Conservation (phyloP, 2,888 invertebrate genomes). For the Drosophila diplacantha region DNA sequence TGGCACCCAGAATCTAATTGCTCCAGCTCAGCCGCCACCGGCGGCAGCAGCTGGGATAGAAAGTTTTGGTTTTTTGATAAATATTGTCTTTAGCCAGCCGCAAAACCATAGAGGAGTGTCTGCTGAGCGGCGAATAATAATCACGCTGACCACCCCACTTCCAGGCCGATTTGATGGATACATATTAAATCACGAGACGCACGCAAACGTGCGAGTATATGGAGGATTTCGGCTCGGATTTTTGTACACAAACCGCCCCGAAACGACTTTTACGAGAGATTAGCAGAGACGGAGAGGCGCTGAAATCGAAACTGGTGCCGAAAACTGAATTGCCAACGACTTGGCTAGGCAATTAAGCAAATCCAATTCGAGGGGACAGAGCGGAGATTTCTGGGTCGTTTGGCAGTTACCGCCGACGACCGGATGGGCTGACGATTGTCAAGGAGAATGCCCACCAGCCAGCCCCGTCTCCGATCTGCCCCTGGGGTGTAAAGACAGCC, state of each 20-base stretch:
- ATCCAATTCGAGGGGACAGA: conserved; percentile 35
- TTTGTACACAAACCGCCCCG: conserved; percentile 31
- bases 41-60: conserved; percentile 45
- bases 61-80: conserved; percentile 46
- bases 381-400: conserved; percentile 22
- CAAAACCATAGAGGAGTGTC: conserved; percentile 25
- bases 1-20: conserved; percentile 18
- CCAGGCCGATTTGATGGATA: conserved; percentile 41
- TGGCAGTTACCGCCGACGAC: conserved; percentile 13
- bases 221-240: conserved; percentile 8
- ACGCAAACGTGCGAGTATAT: conserved; percentile 52
- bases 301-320: conserved; percentile 20
- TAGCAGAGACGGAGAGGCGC: conserved; percentile 25
- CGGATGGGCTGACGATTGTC: conserved; percentile 45
- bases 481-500: conserved; percentile 25
- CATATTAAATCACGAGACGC: conserved; percentile 45
- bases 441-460: conserved; percentile 13
- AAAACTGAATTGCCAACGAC: conserved; percentile 16
- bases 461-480: conserved; percentile 13
- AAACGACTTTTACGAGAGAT: conserved; percentile 55
- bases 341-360: conserved; percentile 50
- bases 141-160: conserved; percentile 44
- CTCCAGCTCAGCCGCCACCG: not conserved
- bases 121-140: conserved; percentile 36
- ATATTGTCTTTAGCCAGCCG: conserved; percentile 43